phyloP scores from a whole-genome alignment of 2,888 invertebrate genomes.

The Muschampia plurimacula region DNA sequence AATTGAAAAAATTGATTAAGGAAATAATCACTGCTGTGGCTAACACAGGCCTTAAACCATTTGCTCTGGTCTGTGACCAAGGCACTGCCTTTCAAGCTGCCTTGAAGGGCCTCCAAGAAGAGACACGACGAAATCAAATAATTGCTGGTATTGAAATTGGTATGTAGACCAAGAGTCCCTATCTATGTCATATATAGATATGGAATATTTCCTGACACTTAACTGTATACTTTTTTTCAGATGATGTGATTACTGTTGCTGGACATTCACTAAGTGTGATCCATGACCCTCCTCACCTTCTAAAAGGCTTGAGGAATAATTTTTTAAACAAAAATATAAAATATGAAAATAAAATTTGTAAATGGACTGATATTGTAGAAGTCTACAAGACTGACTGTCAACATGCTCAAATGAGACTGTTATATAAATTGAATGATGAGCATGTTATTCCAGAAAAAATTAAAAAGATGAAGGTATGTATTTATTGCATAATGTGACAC shows the following conservation, averaged over 20 bases:
- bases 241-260: neutral
- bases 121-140: neutral
- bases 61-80: neutral
- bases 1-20: neutral
- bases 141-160: neutral
- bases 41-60: neutral
- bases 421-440: neutral
- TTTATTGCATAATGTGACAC: neutral
- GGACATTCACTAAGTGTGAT: neutral
- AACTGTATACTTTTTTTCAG: neutral
- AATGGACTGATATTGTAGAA: neutral
- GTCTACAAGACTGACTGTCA: neutral
- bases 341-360: neutral
- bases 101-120: neutral
- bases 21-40: neutral
- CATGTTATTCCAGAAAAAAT: constrained; percentile 1
- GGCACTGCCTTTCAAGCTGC: neutral
- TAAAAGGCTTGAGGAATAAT: neutral
- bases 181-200: neutral
- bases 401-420: neutral
- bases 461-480: constrained; percentile 2
- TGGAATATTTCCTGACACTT: neutral
- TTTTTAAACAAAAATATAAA: neutral
- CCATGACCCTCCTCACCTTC: neutral
- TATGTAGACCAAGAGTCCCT: neutral